Percentiles rank a stretch among this genome's conserved stretches.
Conservation (phyloP, 2,113 vertebrate genomes). For the Rhinichthys klamathensis region DNA sequence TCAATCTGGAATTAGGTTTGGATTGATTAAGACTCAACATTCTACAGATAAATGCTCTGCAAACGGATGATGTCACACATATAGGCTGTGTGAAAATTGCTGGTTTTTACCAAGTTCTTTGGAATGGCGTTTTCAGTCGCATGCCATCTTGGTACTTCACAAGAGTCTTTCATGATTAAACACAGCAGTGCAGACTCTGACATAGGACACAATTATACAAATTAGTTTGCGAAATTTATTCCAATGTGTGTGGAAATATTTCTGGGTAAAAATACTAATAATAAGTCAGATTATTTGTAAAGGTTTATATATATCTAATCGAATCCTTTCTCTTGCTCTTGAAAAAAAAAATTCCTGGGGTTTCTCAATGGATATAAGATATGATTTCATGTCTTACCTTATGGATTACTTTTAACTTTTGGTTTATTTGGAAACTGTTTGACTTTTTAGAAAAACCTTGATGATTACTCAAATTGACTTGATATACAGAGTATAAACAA, state of each 20-base stretch:
- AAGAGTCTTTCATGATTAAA: constrained; percentile 11
- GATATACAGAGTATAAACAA: no score
- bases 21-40: constrained; percentile 50
- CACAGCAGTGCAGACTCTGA: not conserved
- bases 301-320: not conserved
- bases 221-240: not conserved
- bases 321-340: no score
- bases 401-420: no score
- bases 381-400: no score
- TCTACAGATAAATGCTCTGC: constrained; percentile 51
- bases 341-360: no score
- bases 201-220: not conserved
- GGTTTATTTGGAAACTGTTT: no score
- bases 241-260: not conserved
- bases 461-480: no score
- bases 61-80: constrained; percentile 47
- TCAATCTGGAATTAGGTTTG: constrained; percentile 48
- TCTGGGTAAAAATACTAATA: not conserved
- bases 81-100: constrained; percentile 41
- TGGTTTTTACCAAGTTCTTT: constrained; percentile 34
- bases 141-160: not conserved
- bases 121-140: constrained; percentile 6
- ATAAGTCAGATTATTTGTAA: not conserved
- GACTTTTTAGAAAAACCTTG: no score
- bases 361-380: no score